phyloP scores from a whole-genome alignment of 2,113 vertebrate genomes.

The Turdus rufiventris region DNA sequence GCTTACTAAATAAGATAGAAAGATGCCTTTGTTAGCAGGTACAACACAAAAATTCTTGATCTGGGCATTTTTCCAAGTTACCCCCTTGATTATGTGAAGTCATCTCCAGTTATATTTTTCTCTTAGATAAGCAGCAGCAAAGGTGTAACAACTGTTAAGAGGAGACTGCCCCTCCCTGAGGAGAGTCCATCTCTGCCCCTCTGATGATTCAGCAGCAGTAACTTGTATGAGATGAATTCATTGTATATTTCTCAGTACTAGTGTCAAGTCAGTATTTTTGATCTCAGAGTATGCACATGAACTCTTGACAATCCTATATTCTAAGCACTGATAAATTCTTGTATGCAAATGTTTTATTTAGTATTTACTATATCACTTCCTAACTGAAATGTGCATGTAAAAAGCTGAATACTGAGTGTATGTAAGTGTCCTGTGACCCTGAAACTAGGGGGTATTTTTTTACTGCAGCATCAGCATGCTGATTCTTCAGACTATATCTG shows the following conservation, averaged over 20 bases:
- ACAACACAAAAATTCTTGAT: background rate
- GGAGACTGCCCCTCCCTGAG: background rate
- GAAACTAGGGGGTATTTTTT: background rate
- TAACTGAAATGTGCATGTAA: background rate
- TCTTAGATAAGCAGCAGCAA: background rate
- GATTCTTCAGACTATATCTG: background rate
- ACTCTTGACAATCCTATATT: background rate
- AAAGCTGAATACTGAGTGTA: background rate
- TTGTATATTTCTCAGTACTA: background rate
- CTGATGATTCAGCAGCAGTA: background rate
- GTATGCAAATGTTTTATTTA: background rate
- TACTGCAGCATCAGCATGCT: background rate
- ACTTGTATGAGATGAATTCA: rapidly evolving
- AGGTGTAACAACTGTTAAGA: background rate
- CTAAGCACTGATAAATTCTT: background rate
- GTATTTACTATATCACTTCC: background rate
- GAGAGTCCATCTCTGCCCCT: background rate
- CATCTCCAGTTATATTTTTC: background rate
- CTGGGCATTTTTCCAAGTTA: background rate
- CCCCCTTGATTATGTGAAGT: background rate
- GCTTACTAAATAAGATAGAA: background rate
- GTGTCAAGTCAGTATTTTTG: background rate
- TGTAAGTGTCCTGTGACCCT: background rate
- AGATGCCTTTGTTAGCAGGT: background rate
- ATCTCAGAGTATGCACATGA: background rate